Evolutionary conservation across 2,797 vertebrate genomes (phyloP), one percentile per base, ranked within the genome.

Genomic region (Lophius americanus): DNA sequence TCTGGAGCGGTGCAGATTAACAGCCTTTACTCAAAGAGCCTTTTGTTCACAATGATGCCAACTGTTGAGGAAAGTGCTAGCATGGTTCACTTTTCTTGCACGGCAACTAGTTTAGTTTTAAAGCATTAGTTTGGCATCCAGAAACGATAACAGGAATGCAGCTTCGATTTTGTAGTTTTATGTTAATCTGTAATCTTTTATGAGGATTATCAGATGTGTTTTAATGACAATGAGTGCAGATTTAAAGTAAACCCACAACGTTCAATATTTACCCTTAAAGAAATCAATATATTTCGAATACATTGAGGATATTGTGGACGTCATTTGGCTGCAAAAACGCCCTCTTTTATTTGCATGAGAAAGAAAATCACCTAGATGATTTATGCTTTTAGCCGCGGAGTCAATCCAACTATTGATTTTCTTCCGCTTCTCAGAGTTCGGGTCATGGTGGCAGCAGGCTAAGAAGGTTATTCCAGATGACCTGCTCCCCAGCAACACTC

Each of bases 31-130:
- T 65, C 55, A 13, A 36, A 70, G 64, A 54, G n/a, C 9, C 35
- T 51, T 78, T 79, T 64, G 76, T 76, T 75, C 79, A 68, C 35
- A 68, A 50, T 11, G 11, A 10, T 13, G 32, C 36, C 59, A 73
- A 58, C 48, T 43, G 47, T n/a, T 11, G n/a, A 70, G 63, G 44
- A 55, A 74, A 60, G 60, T 39, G 66, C 65, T 60, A 48, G 14
- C 0, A 5, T 5, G 57, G 49, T 23, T 79, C 57, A 58, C 68
- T 65, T 62, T 51, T 58, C 54, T 2, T 14, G 42, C 51, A 42
- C 39, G 23, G 23, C 23, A 23, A 23, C 23, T 23, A 48, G 57
- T 73, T 49, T 56, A 60, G 44, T 64, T 41, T 61, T 41, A 23
- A 53, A 72, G 49, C 12, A 50, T 70, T 62, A 55, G 49, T 46